Base-by-base conservation (phyloP, 2,113 vertebrate species). In the Aphelocoma coerulescens region DNA sequence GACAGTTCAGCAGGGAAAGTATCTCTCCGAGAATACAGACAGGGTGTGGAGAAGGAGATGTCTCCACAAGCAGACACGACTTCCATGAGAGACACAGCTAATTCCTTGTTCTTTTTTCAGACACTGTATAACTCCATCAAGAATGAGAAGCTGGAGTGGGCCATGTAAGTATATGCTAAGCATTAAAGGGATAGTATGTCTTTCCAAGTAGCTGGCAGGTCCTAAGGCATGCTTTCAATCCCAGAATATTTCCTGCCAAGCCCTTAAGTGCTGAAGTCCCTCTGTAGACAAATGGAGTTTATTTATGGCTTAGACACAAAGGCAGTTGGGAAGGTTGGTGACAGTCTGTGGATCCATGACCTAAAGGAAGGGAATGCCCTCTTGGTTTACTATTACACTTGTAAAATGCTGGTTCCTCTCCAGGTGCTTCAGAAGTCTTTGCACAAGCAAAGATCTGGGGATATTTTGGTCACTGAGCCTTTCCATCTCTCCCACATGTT, bases 101-200 rank as follows among this genome's bases (percentile, higher is more conserved):
- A 96, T 44, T 30, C 27, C 69, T 14, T 95, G 92, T 91, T 93
- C 57, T 96, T 95, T 84, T 96, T 94, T 73, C 98, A 99, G 99
- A 97, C 98, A 59, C 98, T 99, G 43, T 99, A 99, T 94, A 99
- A 99, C 97, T 99, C 99, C 41, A 99, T 99, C 98, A 99, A 99
- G 98, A 99, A 99, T 55, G 99, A 99, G 96, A 99, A 99, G 97
- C 98, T 99, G 44, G 99, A 99, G 95, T 99, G 99, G 99, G 99
- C 99, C 81, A 98, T 99, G 99, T 99, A 98, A 99, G 99, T 99
- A 98, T 88, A 72, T 17, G 24, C 72, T 67, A 71, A 93, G 46
- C 46, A 48, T 91, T 67, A 71, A 28, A 63, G 59, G 68, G 22
- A 16, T 1, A 22, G 11, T 27, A 14, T 65, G 49, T 39, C 54